A percentile compares a stretch with the other conserved stretches of the same genome.
These are phyloP conservation scores for Gymnopithys bicolor DNA, from an alignment of 2,797 vertebrate species.

Conservation along the genomic window DNA sequence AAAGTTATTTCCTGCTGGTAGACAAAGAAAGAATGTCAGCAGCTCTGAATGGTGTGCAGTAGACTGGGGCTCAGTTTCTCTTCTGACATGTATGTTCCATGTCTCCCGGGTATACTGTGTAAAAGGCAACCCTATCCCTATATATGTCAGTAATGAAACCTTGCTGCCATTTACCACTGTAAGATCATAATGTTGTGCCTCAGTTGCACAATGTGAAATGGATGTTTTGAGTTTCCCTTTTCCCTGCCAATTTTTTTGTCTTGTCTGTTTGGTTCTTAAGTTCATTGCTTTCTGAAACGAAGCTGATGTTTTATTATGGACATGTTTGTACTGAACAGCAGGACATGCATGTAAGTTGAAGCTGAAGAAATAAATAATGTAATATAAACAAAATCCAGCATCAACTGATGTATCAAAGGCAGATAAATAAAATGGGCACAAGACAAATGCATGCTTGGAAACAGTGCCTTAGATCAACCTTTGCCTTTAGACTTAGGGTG, in stretches of 20 bases:
- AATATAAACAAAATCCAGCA: background rate
- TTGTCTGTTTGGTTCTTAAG: background rate
- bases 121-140: background rate
- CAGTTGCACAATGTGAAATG: background rate
- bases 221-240: background rate
- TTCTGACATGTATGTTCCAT: background rate
- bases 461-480: background rate
- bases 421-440: conserved; percentile 3
- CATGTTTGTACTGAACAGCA: background rate
- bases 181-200: background rate
- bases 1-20: background rate
- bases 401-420: background rate
- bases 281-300: background rate
- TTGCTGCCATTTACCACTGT: background rate
- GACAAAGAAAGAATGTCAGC: background rate
- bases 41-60: accelerated
- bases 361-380: background rate
- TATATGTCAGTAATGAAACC: background rate
- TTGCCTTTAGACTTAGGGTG: background rate
- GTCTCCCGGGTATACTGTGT: background rate
- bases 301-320: background rate
- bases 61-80: background rate
- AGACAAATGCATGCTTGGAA: background rate
- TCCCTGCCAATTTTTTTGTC: background rate
- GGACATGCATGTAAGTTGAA: background rate